Base-by-base conservation (phyloP, 2,888 invertebrate species). In the Macrostomum cliftonense region DNA sequence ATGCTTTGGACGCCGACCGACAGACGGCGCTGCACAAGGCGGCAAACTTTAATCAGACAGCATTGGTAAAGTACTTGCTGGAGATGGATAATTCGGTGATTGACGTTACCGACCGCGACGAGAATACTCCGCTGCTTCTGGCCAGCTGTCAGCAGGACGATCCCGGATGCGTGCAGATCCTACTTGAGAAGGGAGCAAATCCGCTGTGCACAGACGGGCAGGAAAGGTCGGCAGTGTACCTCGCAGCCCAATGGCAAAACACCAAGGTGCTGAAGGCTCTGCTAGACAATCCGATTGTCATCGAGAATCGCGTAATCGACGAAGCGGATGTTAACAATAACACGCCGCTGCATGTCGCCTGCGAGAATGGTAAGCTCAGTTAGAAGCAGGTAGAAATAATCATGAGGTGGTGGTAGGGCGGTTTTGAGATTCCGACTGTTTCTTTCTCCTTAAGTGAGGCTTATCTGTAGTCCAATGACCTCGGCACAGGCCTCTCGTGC, bases 1-100 rank as follows among this genome's bases (percentile, higher is more conserved):
- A 72, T 55, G 67, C 65, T 37, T 54, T 68, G 14, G 71, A 73
- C 53, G 61, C 59, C 44, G 59, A 64, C 47, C 67, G 65, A 51
- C 65, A 68, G 47, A 73, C 73, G 1, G 68, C 73, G 2, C 61
- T 73, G 13, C 71, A 73, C 56, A 64, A 61, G 40, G 72, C 73
- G 5, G 63, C 68, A 2, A 61, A 61, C 20, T 61, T 60, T 49
- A 65, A 72, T 58, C 67, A 71, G 52, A 52, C 56, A 2, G 61
- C 61, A 38, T 63, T 68, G 16, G 65, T 68, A 9, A 61, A 66
- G 16, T 64, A 60, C 52, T 61, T 73, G 2, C 58, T 70, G 7
- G 57, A 67, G 47, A 62, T 59, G 63, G 63, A 55, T 39, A 50
- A 48, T 12, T 53, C 12, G 36, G 47, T 43, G 20, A n/a, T 50